Conservation (phyloP, 2,113 vertebrate genomes). For the Erythrocercus mccallii region DNA sequence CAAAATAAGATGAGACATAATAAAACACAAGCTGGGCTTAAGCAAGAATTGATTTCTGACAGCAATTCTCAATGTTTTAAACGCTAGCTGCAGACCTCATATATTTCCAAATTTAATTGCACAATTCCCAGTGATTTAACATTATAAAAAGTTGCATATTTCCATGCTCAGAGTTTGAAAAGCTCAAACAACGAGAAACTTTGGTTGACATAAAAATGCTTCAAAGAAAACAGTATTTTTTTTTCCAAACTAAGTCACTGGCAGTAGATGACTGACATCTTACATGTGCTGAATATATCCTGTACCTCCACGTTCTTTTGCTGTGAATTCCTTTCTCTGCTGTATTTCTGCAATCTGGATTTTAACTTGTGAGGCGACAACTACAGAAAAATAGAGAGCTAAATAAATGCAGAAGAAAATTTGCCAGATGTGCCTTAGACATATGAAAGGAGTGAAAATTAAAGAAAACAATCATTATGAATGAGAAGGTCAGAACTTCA, state of each 20-base stretch:
- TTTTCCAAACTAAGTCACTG: not conserved
- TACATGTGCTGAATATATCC: not conserved
- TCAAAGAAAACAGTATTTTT: not conserved
- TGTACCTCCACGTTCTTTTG: not conserved
- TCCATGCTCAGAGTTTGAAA: not conserved
- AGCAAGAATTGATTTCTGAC: not conserved
- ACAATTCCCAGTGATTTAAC: not conserved
- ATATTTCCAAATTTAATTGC: not conserved
- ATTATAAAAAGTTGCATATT: not conserved
- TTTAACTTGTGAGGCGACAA: not conserved
- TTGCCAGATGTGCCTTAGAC: not conserved
- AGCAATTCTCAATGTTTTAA: not conserved
- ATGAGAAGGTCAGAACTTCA: not conserved
- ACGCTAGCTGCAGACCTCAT: not conserved
- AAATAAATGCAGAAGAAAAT: not conserved
- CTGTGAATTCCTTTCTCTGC: not conserved
- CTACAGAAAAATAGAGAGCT: not conserved
- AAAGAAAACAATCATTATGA: not conserved
- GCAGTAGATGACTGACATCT: not conserved
- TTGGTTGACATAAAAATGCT: not conserved
- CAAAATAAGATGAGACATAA: constrained; percentile 11
- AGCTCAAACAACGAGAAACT: not conserved
- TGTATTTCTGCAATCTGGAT: not conserved
- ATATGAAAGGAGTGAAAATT: not conserved
- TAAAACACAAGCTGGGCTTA: constrained; percentile 18